phyloP scores from a whole-genome alignment of 2,797 vertebrate genomes.

The Periparus ater region DNA sequence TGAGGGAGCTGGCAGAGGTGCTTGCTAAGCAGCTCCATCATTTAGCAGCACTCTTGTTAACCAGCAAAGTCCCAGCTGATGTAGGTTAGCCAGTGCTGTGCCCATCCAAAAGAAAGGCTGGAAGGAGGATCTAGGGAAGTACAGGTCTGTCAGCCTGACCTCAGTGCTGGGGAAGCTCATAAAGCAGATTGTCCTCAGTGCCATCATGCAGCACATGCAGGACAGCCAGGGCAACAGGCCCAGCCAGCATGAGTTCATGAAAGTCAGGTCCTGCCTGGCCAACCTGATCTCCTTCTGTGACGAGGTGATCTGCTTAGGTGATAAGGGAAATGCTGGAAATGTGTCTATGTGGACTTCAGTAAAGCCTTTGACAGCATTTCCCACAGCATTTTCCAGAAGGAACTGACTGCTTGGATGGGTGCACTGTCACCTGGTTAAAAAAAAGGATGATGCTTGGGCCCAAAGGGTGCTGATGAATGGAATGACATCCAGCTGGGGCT shows the following conservation, averaged over 20 bases:
- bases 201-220: not conserved
- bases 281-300: not conserved
- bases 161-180: not conserved
- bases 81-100: not conserved
- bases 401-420: not conserved
- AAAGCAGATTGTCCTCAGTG: not conserved
- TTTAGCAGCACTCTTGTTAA: not conserved
- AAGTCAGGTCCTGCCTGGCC: not conserved
- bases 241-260: not conserved
- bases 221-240: not conserved
- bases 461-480: not conserved
- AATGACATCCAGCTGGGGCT: not conserved
- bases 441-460: not conserved
- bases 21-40: not conserved
- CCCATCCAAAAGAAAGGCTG: not conserved
- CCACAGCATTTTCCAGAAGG: not conserved
- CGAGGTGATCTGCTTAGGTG: not conserved
- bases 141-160: not conserved
- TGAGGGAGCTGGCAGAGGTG: not conserved
- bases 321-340: not conserved
- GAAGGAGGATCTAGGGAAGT: not conserved
- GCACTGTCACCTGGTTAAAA: not conserved
- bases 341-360: not conserved
- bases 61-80: not conserved
- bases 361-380: not conserved